phyloP scores from a whole-genome alignment of 2,797 vertebrate species.

The Psittacula derbiana region DNA sequence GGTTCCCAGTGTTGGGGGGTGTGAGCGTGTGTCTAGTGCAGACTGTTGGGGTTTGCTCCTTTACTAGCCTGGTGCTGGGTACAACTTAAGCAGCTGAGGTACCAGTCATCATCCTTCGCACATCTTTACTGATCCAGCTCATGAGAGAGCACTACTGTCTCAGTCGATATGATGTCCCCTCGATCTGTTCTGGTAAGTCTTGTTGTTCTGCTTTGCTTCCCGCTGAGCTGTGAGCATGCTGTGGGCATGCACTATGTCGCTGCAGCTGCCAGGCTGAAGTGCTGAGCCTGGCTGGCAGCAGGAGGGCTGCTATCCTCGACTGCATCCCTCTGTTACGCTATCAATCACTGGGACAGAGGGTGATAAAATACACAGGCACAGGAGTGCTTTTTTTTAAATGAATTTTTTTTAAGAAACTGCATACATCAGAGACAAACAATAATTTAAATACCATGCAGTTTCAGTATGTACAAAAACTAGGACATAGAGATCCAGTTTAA shows the following conservation, averaged over 20 bases:
- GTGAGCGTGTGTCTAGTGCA: neutral
- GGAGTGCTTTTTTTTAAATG: conserved; percentile 67
- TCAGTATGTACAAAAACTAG: conserved; percentile 86
- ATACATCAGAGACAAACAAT: conserved; percentile 92
- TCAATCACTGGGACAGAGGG: neutral
- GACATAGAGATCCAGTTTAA: conserved; percentile 77
- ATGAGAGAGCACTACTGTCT: rapidly evolving
- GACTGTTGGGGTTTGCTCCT: neutral
- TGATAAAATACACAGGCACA: conserved; percentile 42
- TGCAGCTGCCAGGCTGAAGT: neutral
- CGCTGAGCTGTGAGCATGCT: rapidly evolving
- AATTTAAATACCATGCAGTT: conserved; percentile 92
- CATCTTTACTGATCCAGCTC: neutral
- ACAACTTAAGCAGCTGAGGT: neutral
- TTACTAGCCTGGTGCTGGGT: neutral
- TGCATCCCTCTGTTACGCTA: rapidly evolving
- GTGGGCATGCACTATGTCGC: rapidly evolving
- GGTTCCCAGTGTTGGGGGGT: neutral
- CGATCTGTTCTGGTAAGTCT: neutral
- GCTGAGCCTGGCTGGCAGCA: neutral
- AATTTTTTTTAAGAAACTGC: conserved; percentile 90
- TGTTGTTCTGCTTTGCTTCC: neutral
- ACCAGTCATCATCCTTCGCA: neutral
- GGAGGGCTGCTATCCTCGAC: neutral
- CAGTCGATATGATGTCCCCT: rapidly evolving